Percentiles rank a stretch among this genome's conserved stretches.
These are phyloP conservation scores for Diachasma alloeum DNA, from an alignment of 1,140 invertebrate species.

Conservation along the genomic window DNA sequence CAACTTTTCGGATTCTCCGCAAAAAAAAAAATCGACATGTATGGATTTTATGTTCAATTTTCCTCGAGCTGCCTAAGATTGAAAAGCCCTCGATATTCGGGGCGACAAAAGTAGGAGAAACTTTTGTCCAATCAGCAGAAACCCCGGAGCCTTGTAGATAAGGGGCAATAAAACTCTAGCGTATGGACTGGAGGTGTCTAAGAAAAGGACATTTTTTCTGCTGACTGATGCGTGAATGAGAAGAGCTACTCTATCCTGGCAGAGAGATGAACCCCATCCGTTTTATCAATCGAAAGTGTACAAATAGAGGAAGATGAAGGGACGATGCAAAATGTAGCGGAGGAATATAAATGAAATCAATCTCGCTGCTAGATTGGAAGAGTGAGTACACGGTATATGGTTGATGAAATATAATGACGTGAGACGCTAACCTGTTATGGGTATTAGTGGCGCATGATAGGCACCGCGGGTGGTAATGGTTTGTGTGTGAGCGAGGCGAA, in stretches of 20 bases:
- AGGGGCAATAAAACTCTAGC: background rate
- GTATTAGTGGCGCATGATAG: constrained; percentile 62
- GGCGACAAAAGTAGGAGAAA: background rate
- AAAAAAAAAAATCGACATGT: too few species aligned
- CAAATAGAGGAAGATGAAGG: background rate
- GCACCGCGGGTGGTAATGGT: constrained; percentile 61
- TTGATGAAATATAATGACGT: constrained; percentile 31
- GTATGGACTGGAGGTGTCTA: background rate
- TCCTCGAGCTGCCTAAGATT: background rate
- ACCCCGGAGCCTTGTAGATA: background rate
- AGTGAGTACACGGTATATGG: constrained; percentile 9
- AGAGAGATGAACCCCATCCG: background rate
- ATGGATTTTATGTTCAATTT: too few species aligned
- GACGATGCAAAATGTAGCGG: background rate
- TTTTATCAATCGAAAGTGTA: background rate
- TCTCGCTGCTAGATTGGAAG: constrained; percentile 12
- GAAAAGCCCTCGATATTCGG: background rate
- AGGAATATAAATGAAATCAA: background rate
- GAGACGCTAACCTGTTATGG: constrained; percentile 60
- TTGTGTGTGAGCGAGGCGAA: constrained; percentile 18
- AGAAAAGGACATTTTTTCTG: background rate
- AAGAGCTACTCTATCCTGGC: background rate
- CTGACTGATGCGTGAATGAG: background rate
- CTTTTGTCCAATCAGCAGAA: background rate
- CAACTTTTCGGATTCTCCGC: too few species aligned